phyloP scores from a whole-genome alignment of 1,140 invertebrate genomes.

The Drosophila ercepeae region DNA sequence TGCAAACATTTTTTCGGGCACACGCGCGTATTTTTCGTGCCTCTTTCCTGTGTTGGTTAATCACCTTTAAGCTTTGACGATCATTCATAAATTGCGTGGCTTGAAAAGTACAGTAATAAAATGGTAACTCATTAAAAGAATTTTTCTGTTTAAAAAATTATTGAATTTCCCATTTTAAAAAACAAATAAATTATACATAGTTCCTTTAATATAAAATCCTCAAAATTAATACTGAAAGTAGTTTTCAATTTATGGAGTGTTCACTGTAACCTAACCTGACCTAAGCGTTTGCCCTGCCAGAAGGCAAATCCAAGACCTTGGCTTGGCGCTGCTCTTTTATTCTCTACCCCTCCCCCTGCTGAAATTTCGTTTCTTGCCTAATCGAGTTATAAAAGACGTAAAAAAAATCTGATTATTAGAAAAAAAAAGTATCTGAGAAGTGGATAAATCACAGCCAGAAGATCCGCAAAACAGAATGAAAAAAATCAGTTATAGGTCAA shows the following conservation, averaged over 20 bases:
- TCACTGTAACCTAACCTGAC: constrained; percentile 43
- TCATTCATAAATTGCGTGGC: constrained; percentile 78
- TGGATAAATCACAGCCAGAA: constrained; percentile 33
- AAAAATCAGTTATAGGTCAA: constrained; percentile 74
- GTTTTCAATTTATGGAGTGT: background rate
- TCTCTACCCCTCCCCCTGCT: background rate
- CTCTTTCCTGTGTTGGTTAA: constrained; percentile 65
- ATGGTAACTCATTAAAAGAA: too few species aligned
- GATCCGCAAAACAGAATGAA: constrained; percentile 11
- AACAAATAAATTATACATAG: background rate
- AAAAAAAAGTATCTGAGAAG: constrained; percentile 32
- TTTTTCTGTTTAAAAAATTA: too few species aligned
- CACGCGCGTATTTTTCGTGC: constrained; percentile 28
- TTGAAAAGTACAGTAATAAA: constrained; percentile 30
- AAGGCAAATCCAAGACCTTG: constrained; percentile 57
- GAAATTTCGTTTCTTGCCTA: constrained; percentile 34
- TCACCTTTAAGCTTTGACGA: constrained; percentile 66
- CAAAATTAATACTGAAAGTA: background rate
- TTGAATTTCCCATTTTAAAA: too few species aligned
- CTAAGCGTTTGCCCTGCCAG: constrained; percentile 56
- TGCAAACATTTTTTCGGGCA: constrained; percentile 60
- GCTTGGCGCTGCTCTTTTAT: constrained; percentile 45
- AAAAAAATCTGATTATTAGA: constrained; percentile 36
- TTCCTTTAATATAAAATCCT: background rate
- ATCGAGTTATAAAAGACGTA: constrained; percentile 46